Evolutionary conservation across 2,113 vertebrate species (phyloP).

Genomic region (Phainopepla nitens): DNA sequence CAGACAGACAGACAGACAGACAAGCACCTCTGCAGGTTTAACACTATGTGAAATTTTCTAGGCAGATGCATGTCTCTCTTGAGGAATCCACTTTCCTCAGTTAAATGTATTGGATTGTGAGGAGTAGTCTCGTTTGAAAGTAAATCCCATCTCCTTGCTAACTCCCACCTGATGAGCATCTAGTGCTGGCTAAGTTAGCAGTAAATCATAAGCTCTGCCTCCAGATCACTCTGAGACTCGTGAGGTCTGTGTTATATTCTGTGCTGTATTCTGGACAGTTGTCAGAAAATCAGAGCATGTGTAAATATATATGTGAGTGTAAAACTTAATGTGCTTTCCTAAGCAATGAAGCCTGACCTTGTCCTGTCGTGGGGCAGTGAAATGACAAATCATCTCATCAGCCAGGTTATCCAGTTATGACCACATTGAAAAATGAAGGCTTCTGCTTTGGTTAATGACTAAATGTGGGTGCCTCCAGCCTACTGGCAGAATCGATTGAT

Average conservation of each 20-base stretch:
- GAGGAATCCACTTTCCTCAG: not conserved
- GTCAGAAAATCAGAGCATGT: not conserved
- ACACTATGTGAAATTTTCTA: not conserved
- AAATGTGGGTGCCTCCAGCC: conserved; percentile 23
- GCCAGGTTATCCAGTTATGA: conserved; percentile 62
- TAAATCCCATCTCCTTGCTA: conserved; percentile 26
- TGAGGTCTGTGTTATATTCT: not conserved
- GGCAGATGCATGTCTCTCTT: not conserved
- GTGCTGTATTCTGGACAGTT: not conserved
- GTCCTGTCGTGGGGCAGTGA: conserved; percentile 37
- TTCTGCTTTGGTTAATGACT: conserved; percentile 63
- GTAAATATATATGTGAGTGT: not conserved
- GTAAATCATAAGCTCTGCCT: not conserved
- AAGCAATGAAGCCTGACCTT: conserved; percentile 63
- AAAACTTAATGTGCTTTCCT: conserved; percentile 36
- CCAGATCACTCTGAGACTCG: not conserved
- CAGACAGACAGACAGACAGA: not conserved
- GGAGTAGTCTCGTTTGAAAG: not conserved
- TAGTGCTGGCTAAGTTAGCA: not conserved
- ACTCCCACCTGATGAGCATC: not conserved
- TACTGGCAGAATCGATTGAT: conserved; percentile 35
- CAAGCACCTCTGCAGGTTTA: not conserved
- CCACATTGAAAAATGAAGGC: conserved; percentile 59
- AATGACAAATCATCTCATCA: conserved; percentile 68
- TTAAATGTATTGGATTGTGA: not conserved